Percentiles rank a stretch among this genome's conserved stretches.
Conservation (phyloP, 1,140 invertebrate genomes). For the Bicyclus anynana region DNA sequence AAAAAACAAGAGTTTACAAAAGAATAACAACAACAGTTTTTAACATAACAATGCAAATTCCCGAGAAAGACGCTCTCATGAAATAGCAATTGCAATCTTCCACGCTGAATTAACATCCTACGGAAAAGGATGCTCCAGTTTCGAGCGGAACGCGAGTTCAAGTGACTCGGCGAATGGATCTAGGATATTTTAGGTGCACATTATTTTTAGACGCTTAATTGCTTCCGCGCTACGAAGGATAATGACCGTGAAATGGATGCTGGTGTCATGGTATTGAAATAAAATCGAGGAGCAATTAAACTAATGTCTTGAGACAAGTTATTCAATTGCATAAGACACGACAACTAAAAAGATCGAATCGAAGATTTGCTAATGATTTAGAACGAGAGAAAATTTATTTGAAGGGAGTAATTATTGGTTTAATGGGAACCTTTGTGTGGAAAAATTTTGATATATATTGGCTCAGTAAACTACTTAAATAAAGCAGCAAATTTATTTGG, state of each 20-base stretch:
- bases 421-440: no score
- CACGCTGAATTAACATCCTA: conserved; percentile 14
- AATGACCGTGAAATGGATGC: conserved; percentile 10
- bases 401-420: no score
- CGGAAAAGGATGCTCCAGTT: conserved; percentile 15
- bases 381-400: no score
- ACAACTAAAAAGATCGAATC: no score
- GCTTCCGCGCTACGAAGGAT: conserved; percentile 10
- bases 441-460: no score
- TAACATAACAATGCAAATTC: neutral
- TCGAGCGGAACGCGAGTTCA: conserved; percentile 14
- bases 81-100: conserved; percentile 10
- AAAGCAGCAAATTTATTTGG: no score
- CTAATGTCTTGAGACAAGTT: neutral
- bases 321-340: no score
- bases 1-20: no score
- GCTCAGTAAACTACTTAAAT: no score
- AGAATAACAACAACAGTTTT: no score
- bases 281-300: neutral
- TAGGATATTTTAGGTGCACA: conserved; percentile 7
- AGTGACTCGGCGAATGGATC: neutral
- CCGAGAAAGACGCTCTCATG: neutral
- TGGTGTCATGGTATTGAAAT: neutral
- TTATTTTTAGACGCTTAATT: conserved; percentile 3
- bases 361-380: no score